Percentiles rank a stretch among this genome's conserved stretches.
Conservation (phyloP, 2,888 invertebrate species). For the Apotomis capreana region DNA sequence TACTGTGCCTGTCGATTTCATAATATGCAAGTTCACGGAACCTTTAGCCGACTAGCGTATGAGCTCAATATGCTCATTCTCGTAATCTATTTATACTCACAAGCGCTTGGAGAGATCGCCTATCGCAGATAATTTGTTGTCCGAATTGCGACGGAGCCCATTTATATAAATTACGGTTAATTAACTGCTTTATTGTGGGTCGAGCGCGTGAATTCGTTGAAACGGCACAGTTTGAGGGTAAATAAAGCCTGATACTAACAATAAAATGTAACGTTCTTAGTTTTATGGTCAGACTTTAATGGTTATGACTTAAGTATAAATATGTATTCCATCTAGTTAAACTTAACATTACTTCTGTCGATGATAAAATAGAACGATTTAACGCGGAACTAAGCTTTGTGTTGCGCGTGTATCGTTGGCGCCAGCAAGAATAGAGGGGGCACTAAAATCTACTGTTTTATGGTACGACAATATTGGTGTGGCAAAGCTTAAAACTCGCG, state of each 20-base stretch:
- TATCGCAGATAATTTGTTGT: constrained; percentile 71
- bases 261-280: constrained; percentile 60
- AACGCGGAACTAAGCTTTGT: neutral
- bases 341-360: neutral
- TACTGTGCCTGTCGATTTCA: neutral
- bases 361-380: constrained; percentile 5
- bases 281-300: constrained; percentile 44
- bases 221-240: constrained; percentile 60
- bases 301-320: constrained; percentile 43
- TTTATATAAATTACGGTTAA: constrained; percentile 77
- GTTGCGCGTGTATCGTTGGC: constrained; percentile 34
- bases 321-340: constrained; percentile 33
- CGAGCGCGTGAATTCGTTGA: constrained; percentile 68
- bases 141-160: constrained; percentile 67
- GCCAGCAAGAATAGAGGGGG: constrained; percentile 44
- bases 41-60: neutral
- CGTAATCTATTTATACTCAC: constrained; percentile 54
- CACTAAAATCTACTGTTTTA: constrained; percentile 66
- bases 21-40: neutral
- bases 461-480: constrained; percentile 66
- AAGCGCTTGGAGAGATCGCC: constrained; percentile 62
- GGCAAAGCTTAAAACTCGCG: constrained; percentile 51
- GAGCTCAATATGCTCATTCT: constrained; percentile 20
- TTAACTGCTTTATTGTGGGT: constrained; percentile 72
- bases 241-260: constrained; percentile 48